These are phyloP conservation scores for Psix sp. DNA, from an alignment of 1,140 invertebrate genomes.

Conservation along the genomic window DNA sequence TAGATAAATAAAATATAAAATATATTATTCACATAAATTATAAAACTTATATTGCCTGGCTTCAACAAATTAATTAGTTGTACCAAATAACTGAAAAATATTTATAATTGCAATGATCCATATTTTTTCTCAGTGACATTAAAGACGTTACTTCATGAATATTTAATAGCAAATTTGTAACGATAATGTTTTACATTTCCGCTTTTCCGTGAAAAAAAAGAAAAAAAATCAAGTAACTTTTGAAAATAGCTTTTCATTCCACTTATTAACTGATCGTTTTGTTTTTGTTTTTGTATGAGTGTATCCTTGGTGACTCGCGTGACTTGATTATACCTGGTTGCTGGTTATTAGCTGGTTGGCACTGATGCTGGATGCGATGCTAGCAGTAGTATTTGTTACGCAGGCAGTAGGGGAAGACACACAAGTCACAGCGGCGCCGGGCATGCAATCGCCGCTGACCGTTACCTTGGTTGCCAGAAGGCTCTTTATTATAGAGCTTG, in stretches of 20 bases:
- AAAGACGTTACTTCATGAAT: too few relatives aligned
- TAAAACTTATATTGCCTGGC: too few relatives aligned
- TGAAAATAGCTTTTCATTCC: background rate
- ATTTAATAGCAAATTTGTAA: too few relatives aligned
- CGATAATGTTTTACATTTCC: too few relatives aligned
- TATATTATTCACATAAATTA: too few relatives aligned
- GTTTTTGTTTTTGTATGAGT: too few relatives aligned
- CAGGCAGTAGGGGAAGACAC: slow-evolving; percentile 76
- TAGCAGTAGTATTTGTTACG: slow-evolving; percentile 77
- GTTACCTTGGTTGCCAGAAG: slow-evolving; percentile 91
- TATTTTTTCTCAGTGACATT: too few relatives aligned
- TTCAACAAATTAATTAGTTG: too few relatives aligned
- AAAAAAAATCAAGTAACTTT: background rate
- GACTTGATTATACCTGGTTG: slow-evolving; percentile 74
- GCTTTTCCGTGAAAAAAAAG: too few relatives aligned
- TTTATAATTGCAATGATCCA: too few relatives aligned
- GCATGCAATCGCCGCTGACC: slow-evolving; percentile 79
- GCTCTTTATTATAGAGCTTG: slow-evolving; percentile 88
- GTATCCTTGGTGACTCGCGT: slow-evolving; percentile 22
- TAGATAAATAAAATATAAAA: too few relatives aligned
- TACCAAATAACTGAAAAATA: too few relatives aligned
- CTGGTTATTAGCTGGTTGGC: slow-evolving; percentile 77
- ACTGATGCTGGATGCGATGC: slow-evolving; percentile 77
- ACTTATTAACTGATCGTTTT: background rate
- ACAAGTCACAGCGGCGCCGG: slow-evolving; percentile 75